Evolutionary conservation across 30 jellyfish, hydroid and myxozoan species (phyloP), one percentile per base, ranked within the genome.

Genomic region (Aurelia coerulea): DNA sequence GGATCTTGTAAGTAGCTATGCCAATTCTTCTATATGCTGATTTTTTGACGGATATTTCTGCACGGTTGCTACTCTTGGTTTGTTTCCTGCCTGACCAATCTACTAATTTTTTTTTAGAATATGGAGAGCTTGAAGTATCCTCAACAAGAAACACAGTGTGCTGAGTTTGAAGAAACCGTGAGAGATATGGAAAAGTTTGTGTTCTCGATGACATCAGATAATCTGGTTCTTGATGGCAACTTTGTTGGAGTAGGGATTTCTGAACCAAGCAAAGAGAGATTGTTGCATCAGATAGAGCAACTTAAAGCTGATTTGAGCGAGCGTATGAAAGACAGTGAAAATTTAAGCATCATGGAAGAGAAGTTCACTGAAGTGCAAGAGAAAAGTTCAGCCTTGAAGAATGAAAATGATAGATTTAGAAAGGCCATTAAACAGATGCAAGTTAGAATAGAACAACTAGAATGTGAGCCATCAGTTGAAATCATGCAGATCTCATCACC

Each of bases 381-480:
- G 49, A 35, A 6, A 12, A 82, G 62, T 49, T 65, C 73, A 16
- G 62, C 14, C 42, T 58, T 82, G 15, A 33, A 8, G 23, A 5
- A 46, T 4, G 79, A 73, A 37, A 85, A 54, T 19, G 87, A 74
- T n/a, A 73, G 52, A 74, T 23, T 69, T 13, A 85, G 75, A 50
- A 73, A 74, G 31, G 12, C n/a, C 31, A 65, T 73, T 0, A 53
- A 58, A 29, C 68, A 29, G 67, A 51, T 37, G 73, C 94, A 78
- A 51, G 76, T 58, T 29, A 70, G 35, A 53, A 79, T 88, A 23
- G 96, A 88, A 15, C 90, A 68, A 56, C 88, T 88, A 16, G 96
- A 88, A 69, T 37, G 37, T 32, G 89, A 88, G 70, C 96, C 96
- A 59, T 88, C 96, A 15, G 96, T 88, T 29, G 96, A 88, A 65